Conservation (phyloP, 1,140 invertebrate species). For the Cyrtorhinus lividipennis region DNA sequence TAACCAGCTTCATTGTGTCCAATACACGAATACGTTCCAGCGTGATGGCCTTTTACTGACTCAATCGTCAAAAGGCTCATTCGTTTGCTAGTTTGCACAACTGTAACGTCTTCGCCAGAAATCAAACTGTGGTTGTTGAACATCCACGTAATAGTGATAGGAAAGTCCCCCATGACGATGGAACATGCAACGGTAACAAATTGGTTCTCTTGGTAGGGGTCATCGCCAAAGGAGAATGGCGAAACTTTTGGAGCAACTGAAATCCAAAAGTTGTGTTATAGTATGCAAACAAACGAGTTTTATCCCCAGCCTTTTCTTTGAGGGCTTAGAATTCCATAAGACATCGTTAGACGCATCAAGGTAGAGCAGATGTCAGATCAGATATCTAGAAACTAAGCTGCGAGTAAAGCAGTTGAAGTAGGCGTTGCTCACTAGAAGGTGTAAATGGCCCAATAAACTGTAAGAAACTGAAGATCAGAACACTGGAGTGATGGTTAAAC, state of each 20-base stretch:
- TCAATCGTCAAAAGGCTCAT: constrained; percentile 35
- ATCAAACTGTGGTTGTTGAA: constrained; percentile 35
- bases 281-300: constrained; percentile 18
- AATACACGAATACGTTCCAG: constrained; percentile 45
- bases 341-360: too few species aligned
- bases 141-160: constrained; percentile 49
- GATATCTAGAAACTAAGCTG: too few species aligned
- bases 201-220: constrained; percentile 32
- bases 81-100: constrained; percentile 48
- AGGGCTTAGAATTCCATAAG: too few species aligned
- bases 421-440: too few species aligned
- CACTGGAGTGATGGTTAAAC: too few species aligned
- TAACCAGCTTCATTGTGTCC: constrained; percentile 53
- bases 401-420: too few species aligned
- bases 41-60: constrained; percentile 37
- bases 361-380: too few species aligned
- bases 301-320: too few species aligned
- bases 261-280: constrained; percentile 18
- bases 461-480: too few species aligned
- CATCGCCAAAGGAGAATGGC: constrained; percentile 46
- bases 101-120: constrained; percentile 36
- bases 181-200: constrained; percentile 45
- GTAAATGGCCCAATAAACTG: too few species aligned
- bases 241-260: constrained; percentile 45
- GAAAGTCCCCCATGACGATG: constrained; percentile 55